A percentile compares a stretch with the other conserved stretches of the same genome.
Evolutionary conservation across 2,888 invertebrate species (phyloP).

Genomic region (Steinernema hermaphroditum): DNA sequence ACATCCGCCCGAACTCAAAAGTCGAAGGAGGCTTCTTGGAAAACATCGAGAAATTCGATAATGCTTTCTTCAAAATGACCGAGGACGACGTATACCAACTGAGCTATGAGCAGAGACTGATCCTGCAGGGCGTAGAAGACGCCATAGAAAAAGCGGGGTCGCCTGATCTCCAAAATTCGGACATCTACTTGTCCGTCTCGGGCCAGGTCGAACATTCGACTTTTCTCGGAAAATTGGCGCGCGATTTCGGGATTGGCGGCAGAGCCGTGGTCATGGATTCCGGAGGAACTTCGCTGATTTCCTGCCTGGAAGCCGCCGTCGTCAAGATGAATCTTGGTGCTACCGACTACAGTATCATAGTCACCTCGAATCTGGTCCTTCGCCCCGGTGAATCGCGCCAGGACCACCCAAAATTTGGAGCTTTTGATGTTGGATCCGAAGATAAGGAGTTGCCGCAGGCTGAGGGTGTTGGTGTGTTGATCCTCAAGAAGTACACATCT

Average conservation of each 20-base stretch:
- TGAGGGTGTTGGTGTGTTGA: background rate
- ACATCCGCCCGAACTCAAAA: conserved; percentile 7
- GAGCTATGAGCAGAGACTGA: conserved; percentile 18
- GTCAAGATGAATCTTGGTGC: conserved; percentile 8
- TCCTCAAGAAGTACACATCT: conserved; percentile 17
- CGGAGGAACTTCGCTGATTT: conserved; percentile 50
- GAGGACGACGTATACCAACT: conserved; percentile 36
- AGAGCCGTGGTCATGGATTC: conserved; percentile 47
- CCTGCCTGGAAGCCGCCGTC: conserved; percentile 41
- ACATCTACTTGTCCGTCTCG: background rate
- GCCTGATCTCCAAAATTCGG: background rate
- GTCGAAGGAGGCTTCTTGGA: conserved; percentile 42
- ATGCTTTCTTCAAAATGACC: conserved; percentile 45
- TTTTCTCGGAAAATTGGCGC: conserved; percentile 41
- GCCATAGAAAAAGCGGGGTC: conserved; percentile 14
- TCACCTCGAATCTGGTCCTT: conserved; percentile 11
- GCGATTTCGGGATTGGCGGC: conserved; percentile 46
- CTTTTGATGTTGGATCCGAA: background rate
- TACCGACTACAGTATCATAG: conserved; percentile 10
- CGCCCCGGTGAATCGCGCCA: background rate
- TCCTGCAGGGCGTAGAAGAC: conserved; percentile 19
- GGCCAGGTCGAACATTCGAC: background rate
- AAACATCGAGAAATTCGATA: conserved; percentile 46
- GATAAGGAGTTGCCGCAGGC: background rate
- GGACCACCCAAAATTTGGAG: background rate